Percentiles rank a stretch among this genome's conserved stretches.
Evolutionary conservation across 2,797 vertebrate genomes (phyloP).

Genomic region (Heliangelus exortis): DNA sequence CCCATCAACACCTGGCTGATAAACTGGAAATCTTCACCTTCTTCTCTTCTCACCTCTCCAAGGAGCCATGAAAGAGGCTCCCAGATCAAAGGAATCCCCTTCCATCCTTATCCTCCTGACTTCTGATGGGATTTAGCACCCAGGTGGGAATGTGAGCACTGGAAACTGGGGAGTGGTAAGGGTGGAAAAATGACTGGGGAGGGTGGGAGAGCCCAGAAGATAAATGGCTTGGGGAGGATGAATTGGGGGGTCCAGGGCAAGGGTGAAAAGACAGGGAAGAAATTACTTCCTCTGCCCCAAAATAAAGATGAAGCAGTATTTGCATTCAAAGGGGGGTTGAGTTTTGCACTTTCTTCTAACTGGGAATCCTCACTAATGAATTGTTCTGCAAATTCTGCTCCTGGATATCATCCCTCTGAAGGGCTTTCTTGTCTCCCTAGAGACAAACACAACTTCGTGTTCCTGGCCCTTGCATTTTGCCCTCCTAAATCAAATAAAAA

Average conservation of each 20-base stretch:
- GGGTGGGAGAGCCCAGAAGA: slow-evolving; percentile 19
- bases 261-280: slow-evolving; percentile 43
- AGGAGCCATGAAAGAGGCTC: slow-evolving; percentile 69
- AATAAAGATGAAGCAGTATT: slow-evolving; percentile 57
- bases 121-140: slow-evolving; percentile 79
- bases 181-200: slow-evolving; percentile 11
- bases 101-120: slow-evolving; percentile 29
- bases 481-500: slow-evolving; percentile 6
- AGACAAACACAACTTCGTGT: neutral
- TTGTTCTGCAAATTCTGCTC: slow-evolving; percentile 16
- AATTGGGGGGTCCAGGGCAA: slow-evolving; percentile 26
- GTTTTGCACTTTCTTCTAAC: slow-evolving; percentile 56
- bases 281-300: slow-evolving; percentile 55
- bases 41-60: slow-evolving; percentile 66
- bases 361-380: slow-evolving; percentile 45
- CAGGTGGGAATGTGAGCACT: slow-evolving; percentile 69
- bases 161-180: slow-evolving; percentile 40
- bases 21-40: slow-evolving; percentile 74
- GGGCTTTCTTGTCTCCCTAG: neutral
- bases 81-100: slow-evolving; percentile 80
- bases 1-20: slow-evolving; percentile 74
- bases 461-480: neutral
- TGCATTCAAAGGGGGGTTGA: slow-evolving; percentile 13
- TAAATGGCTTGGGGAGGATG: slow-evolving; percentile 42
- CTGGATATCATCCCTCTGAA: neutral